Evolutionary conservation across 2,113 vertebrate genomes (phyloP).

Genomic region (Paramisgurnus dabryanus): DNA sequence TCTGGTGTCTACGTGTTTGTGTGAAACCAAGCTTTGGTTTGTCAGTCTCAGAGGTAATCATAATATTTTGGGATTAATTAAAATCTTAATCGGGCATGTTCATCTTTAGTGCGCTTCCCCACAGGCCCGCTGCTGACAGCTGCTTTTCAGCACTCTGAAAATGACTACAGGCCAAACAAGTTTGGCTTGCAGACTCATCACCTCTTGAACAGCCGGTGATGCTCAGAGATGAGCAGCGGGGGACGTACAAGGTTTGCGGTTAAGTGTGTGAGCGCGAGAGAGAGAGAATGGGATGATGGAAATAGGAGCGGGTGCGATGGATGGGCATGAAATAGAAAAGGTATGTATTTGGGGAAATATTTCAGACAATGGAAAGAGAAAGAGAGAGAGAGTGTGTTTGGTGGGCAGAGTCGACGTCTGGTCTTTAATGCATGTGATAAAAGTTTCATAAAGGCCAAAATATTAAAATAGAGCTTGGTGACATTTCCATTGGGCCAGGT

Average conservation of each 20-base stretch:
- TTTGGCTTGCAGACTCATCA: conserved; percentile 35
- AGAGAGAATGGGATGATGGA: background rate
- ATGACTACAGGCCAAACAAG: conserved; percentile 26
- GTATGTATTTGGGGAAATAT: conserved; percentile 17
- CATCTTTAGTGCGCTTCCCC: background rate
- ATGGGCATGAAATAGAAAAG: background rate
- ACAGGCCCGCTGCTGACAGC: conserved; percentile 21
- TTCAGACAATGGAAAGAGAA: background rate
- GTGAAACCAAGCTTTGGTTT: background rate
- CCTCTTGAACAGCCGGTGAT: background rate
- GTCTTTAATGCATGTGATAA: background rate
- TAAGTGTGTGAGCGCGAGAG: background rate
- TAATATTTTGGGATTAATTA: conserved; percentile 47
- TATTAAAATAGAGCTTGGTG: background rate
- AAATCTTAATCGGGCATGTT: conserved; percentile 43
- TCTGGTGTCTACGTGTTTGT: background rate
- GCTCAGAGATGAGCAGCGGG: conserved; percentile 2
- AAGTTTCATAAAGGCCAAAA: too few species aligned
- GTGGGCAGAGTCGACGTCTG: background rate
- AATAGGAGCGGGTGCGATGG: background rate
- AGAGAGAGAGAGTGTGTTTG: background rate
- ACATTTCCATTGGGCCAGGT: background rate
- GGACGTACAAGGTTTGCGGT: background rate
- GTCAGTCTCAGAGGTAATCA: conserved; percentile 24
- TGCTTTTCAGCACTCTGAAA: conserved; percentile 29